Evolutionary conservation across 2,113 vertebrate species (phyloP).

Genomic region (Serinus canaria): DNA sequence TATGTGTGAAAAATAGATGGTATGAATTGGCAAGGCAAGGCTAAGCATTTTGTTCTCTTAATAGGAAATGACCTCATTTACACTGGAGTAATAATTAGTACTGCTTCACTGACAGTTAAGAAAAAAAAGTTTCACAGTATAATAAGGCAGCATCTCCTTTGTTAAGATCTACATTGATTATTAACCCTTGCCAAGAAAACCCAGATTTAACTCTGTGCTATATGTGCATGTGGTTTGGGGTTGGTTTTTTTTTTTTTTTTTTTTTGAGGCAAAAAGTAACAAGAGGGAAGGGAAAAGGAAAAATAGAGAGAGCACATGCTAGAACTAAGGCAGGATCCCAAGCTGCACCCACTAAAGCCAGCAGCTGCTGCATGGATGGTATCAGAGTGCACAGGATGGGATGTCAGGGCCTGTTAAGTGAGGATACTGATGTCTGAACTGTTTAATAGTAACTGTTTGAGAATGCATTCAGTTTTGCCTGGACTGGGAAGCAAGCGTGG

Average conservation of each 20-base stretch:
- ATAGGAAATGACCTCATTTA: constrained; percentile 90
- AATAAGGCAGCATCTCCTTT: constrained; percentile 89
- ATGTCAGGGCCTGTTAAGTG: not conserved
- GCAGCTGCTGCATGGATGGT: not conserved
- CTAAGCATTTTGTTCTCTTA: constrained; percentile 87
- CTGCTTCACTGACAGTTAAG: constrained; percentile 89
- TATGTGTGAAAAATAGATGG: constrained; percentile 87
- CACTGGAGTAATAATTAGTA: constrained; percentile 90
- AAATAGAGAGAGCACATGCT: not conserved
- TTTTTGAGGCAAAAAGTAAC: not conserved
- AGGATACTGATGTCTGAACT: not conserved
- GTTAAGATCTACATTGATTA: constrained; percentile 80
- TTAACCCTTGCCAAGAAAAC: constrained; percentile 79
- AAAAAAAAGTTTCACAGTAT: constrained; percentile 87
- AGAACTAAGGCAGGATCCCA: not conserved
- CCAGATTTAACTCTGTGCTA: constrained; percentile 41
- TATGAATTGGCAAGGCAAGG: constrained; percentile 85
- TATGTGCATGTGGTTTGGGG: not conserved
- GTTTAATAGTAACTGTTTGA: constrained; percentile 26
- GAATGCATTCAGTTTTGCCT: not conserved
- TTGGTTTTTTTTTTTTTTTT: too few species aligned
- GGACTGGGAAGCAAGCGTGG: not conserved
- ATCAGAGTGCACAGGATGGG: not conserved
- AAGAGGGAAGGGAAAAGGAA: rapidly evolving
- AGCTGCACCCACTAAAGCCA: not conserved